Base-by-base conservation (phyloP, 2,797 vertebrate genomes). In the Macropus fuliginosus region DNA sequence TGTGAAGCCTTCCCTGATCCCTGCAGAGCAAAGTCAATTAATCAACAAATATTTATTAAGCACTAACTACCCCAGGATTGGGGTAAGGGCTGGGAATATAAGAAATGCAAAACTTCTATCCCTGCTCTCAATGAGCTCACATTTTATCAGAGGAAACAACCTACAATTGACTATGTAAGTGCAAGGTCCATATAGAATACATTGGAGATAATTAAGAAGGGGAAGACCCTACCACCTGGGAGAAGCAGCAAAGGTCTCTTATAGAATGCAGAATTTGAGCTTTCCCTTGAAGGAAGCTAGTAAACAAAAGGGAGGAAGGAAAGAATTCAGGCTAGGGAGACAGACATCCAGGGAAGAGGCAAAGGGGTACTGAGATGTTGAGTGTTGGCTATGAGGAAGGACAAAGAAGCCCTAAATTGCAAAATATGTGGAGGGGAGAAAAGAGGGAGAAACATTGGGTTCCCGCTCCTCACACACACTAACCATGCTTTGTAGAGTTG, bases 401-500 rank as follows among this genome's bases (percentile, higher is more conserved):
- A 24, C 0, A 0, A 55, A 16, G 11, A 27, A 56, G 57, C 29
- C 93, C 29, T 54, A 91, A 54, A 52, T 55, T 50, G 8, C 3
- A 55, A 92, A 46, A 21, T 0, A 57, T 10, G 2, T 6, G 5
- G 1, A 4, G 0, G 3, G 50, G 1, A 55, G 6, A 27, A 50
- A 56, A 6, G 3, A 27, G 31, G 13, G 81, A 0, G 29, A 8
- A 40, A 40, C n/a, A 24, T 24, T 21, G n/a, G 16, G 3, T 0
- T 62, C 16, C 66, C 21, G 1, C n/a, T 18, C 10, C 28, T 31
- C 31, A 27, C 40, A 18, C 9, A 66, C 14, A n/a, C 59, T 62
- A 34, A 62, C n/a, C 40, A 11, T 21, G 2, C 13, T 24, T 27
- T 1, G 1, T 13, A 46, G 74, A 81, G 40, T 40, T 46, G 74